These are phyloP conservation scores for Zonitis immaculata DNA, from an alignment of 2,888 invertebrate species.

Conservation along the genomic window DNA sequence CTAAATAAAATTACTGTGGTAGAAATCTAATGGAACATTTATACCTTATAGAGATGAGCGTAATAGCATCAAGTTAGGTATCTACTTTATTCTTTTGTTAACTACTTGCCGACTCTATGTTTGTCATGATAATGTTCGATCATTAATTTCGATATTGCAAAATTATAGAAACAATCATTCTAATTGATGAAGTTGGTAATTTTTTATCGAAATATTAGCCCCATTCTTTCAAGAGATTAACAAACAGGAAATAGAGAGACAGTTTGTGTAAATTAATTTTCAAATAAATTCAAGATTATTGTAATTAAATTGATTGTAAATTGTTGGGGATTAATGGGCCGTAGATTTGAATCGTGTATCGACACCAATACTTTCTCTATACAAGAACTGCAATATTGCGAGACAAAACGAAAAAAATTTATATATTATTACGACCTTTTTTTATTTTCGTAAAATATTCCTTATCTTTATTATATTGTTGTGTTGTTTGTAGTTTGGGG, in stretches of 20 bases:
- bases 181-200: no score
- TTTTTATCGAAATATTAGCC: not conserved
- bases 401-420: not conserved
- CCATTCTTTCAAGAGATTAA: not conserved
- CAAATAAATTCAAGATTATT: not conserved
- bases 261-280: not conserved
- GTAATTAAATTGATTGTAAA: not conserved
- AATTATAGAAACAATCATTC: not conserved
- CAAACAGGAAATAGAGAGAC: not conserved
- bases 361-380: not conserved
- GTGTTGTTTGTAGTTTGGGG: not conserved
- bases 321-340: not conserved
- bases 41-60: slow-evolving; percentile 26
- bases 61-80: slow-evolving; percentile 24
- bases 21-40: slow-evolving; percentile 29
- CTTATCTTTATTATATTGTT: not conserved
- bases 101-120: slow-evolving; percentile 22
- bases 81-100: slow-evolving; percentile 26
- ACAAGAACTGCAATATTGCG: not conserved
- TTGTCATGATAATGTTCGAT: slow-evolving; percentile 26
- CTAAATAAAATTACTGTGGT: slow-evolving; percentile 26
- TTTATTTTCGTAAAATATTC: not conserved
- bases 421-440: not conserved
- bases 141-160: slow-evolving; percentile 23
- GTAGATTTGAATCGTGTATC: not conserved